Percentiles rank a stretch among this genome's conserved stretches.
Conservation (phyloP, 2,888 invertebrate genomes). For the Agrochola circellaris region DNA sequence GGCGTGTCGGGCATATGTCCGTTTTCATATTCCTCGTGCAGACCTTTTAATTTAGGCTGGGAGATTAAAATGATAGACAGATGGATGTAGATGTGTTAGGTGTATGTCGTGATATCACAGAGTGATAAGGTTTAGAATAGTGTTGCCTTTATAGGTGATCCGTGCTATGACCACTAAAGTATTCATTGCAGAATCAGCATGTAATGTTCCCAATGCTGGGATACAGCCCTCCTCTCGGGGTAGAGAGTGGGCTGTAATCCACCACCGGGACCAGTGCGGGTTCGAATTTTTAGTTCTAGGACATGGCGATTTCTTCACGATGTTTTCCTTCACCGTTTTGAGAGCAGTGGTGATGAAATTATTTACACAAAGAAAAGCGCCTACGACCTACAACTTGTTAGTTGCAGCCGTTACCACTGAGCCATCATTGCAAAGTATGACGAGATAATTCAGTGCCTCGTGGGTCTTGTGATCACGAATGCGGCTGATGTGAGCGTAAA, state of each 20-base stretch:
- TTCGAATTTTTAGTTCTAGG: too few species aligned
- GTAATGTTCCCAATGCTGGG: too few species aligned
- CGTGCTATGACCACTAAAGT: neutral
- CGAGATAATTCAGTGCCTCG: neutral
- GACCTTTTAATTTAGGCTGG: slow-evolving; percentile 41
- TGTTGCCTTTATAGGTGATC: neutral
- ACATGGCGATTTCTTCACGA: too few species aligned
- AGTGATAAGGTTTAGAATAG: neutral
- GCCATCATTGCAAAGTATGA: neutral
- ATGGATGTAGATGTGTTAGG: neutral
- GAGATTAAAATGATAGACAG: slow-evolving; percentile 32
- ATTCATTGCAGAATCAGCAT: too few species aligned
- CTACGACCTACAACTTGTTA: too few species aligned
- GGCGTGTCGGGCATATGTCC: slow-evolving; percentile 29
- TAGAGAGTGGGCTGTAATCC: too few species aligned
- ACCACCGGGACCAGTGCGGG: too few species aligned
- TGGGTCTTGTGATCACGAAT: neutral
- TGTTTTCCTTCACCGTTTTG: too few species aligned
- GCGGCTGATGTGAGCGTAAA: neutral
- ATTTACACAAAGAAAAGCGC: too few species aligned
- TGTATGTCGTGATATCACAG: neutral
- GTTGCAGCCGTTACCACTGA: too few species aligned
- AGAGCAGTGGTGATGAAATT: too few species aligned
- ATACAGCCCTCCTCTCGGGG: too few species aligned
- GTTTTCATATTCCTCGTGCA: slow-evolving; percentile 33